phyloP scores from a whole-genome alignment of 2,113 vertebrate species.

The Haliaeetus leucogaster region DNA sequence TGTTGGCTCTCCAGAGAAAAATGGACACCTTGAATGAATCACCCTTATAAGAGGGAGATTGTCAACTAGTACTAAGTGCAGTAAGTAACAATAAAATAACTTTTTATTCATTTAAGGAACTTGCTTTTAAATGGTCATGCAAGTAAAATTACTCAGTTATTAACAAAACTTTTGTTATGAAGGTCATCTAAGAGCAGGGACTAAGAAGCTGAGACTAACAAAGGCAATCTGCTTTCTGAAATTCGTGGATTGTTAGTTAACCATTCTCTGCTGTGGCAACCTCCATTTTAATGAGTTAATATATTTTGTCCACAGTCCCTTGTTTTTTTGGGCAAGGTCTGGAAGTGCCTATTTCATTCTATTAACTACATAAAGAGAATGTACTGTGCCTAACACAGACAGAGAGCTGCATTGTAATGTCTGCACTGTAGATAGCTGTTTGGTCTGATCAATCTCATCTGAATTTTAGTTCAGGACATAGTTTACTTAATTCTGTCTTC shows the following conservation, averaged over 20 bases:
- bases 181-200: not conserved
- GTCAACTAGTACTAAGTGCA: not conserved
- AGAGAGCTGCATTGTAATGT: not conserved
- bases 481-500: not conserved
- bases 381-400: not conserved
- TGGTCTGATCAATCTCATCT: not conserved
- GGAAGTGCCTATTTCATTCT: not conserved
- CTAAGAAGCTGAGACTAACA: not conserved
- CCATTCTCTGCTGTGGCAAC: not conserved
- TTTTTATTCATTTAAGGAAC: not conserved
- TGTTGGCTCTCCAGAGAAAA: not conserved
- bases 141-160: not conserved
- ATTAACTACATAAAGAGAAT: not conserved
- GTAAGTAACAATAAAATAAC: not conserved
- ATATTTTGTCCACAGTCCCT: not conserved
- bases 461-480: not conserved
- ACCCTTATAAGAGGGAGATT: not conserved
- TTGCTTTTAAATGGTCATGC: not conserved
- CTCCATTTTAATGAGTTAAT: not conserved
- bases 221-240: not conserved
- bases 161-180: not conserved
- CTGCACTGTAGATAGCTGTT: not conserved
- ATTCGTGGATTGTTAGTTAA: not conserved
- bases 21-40: not conserved
- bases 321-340: not conserved